These are phyloP conservation scores for Labroides dimidiatus DNA, from an alignment of 2,797 vertebrate species.

Conservation along the genomic window DNA sequence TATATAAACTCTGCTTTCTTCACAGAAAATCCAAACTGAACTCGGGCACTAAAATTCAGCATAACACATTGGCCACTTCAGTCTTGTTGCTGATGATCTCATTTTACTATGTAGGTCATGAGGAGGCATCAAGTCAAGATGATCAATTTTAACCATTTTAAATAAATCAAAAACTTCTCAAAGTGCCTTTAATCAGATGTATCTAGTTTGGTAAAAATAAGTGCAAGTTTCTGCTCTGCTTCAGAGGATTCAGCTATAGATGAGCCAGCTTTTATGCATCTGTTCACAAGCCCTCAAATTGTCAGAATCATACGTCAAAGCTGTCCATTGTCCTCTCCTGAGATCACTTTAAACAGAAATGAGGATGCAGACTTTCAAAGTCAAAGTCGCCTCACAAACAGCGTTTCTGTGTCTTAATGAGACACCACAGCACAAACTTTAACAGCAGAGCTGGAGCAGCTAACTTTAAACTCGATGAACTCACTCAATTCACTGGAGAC, in stretches of 20 bases:
- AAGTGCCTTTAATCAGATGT: not conserved
- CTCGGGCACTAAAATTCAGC: too few relatives aligned
- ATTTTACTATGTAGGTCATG: too few relatives aligned
- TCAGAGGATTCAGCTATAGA: too few relatives aligned
- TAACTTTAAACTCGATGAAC: conserved; percentile 13
- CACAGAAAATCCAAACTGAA: too few relatives aligned
- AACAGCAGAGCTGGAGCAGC: conserved; percentile 6
- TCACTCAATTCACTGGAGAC: conserved; percentile 31
- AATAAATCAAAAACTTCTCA: too few relatives aligned
- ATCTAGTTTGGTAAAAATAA: not conserved
- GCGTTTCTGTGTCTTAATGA: not conserved
- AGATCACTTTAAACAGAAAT: not conserved
- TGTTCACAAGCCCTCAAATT: not conserved
- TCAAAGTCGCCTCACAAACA: not conserved
- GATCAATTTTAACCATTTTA: too few relatives aligned
- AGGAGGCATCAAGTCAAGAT: too few relatives aligned
- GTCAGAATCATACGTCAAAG: not conserved
- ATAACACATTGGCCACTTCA: too few relatives aligned
- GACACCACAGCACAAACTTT: conserved; percentile 4
- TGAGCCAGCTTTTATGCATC: not conserved
- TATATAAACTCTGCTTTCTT: too few relatives aligned
- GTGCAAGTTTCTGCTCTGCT: too few relatives aligned
- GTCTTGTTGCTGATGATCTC: too few relatives aligned
- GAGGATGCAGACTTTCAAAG: not conserved
- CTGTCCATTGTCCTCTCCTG: not conserved